These are phyloP conservation scores for Lagocephalus sceleratus DNA, from an alignment of 2,797 vertebrate genomes.

Conservation along the genomic window DNA sequence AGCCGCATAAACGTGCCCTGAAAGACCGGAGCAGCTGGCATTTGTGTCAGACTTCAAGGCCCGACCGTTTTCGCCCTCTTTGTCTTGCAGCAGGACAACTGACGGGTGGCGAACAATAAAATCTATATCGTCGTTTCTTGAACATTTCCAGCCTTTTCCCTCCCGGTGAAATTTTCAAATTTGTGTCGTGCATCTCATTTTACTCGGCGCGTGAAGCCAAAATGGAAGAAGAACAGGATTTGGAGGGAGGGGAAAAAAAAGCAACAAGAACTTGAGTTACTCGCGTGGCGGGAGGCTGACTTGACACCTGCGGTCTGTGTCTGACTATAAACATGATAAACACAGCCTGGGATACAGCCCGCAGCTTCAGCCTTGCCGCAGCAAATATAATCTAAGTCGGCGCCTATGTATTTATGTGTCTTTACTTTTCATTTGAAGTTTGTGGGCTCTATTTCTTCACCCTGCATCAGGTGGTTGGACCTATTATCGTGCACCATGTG, in stretches of 20 bases:
- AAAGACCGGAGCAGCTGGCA: not conserved
- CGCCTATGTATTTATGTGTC: too few species aligned
- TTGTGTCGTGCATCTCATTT: too few species aligned
- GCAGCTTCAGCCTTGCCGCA: not conserved
- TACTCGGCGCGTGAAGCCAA: too few species aligned
- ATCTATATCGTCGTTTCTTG: not conserved
- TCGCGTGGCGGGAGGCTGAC: not conserved
- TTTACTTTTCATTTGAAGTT: too few species aligned
- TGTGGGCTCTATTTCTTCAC: too few species aligned
- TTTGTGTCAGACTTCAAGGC: not conserved
- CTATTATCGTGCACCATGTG: too few species aligned
- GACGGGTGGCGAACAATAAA: conserved; percentile 2
- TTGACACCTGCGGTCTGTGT: not conserved
- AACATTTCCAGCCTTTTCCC: not conserved
- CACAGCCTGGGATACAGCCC: not conserved
- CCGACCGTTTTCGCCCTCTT: not conserved
- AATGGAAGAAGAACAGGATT: not conserved
- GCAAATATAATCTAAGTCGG: too few species aligned
- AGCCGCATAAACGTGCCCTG: not conserved
- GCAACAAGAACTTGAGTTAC: not conserved
- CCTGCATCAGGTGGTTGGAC: too few species aligned
- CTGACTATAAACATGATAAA: not conserved
- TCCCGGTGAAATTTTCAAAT: too few species aligned
- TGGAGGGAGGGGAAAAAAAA: not conserved
- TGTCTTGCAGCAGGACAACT: not conserved